These are phyloP conservation scores for Pipra filicauda DNA, from an alignment of 2,113 vertebrate genomes.

Conservation along the genomic window DNA sequence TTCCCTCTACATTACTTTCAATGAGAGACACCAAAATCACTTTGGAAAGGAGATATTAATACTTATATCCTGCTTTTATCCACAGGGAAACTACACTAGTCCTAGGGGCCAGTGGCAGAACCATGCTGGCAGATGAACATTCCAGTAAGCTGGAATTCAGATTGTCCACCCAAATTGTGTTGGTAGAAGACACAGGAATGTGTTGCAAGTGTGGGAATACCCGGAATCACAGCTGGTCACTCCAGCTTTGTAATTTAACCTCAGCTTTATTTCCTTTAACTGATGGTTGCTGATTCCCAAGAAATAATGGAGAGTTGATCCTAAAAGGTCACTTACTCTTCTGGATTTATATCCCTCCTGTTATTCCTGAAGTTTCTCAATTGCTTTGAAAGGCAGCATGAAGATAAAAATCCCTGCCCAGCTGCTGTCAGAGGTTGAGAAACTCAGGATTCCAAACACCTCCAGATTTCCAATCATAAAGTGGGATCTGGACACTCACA, in stretches of 20 bases:
- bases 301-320: accelerated
- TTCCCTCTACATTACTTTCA: neutral
- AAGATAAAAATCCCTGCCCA: neutral
- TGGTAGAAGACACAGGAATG: accelerated
- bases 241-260: neutral
- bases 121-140: accelerated
- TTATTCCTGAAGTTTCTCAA: accelerated
- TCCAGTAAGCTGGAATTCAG: neutral
- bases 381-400: accelerated
- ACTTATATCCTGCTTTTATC: neutral
- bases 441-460: neutral
- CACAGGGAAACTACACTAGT: neutral
- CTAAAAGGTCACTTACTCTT: neutral
- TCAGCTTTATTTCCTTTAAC: neutral
- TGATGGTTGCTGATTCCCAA: neutral
- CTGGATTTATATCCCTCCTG: neutral
- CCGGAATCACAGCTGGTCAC: neutral
- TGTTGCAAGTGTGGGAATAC: neutral
- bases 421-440: neutral
- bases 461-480: neutral
- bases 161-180: neutral
- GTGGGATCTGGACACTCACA: neutral
- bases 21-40: neutral
- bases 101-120: neutral
- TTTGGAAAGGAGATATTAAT: neutral